Evolutionary conservation across 2,888 invertebrate species (phyloP).

Genomic region (Oligia fasciuncula): DNA sequence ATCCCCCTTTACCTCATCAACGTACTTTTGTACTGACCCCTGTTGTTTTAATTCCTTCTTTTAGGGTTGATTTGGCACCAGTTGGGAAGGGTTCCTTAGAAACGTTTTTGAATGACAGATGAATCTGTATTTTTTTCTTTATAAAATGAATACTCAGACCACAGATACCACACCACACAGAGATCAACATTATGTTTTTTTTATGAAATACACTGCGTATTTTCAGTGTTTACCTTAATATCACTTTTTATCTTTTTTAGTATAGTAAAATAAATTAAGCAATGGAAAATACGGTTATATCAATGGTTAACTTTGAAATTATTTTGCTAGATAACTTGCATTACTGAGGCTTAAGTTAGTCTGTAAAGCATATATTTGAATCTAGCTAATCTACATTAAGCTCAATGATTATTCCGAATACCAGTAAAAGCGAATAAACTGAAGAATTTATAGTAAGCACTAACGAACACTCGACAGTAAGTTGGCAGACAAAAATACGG

Average conservation of each 20-base stretch:
- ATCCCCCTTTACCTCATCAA: constrained; percentile 89
- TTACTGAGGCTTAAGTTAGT: neutral
- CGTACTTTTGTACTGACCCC: constrained; percentile 84
- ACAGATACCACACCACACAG: neutral
- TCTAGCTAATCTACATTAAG: neutral
- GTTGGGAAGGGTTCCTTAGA: constrained; percentile 54
- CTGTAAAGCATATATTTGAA: neutral
- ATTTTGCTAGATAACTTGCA: neutral
- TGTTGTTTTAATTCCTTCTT: constrained; percentile 87
- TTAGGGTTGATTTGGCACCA: constrained; percentile 81
- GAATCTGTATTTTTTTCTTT: constrained; percentile 3
- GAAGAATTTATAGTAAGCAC: constrained; percentile 65
- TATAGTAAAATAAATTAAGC: neutral
- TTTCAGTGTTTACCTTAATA: neutral
- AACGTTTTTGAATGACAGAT: constrained; percentile 17
- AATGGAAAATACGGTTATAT: neutral
- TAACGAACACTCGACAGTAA: constrained; percentile 69
- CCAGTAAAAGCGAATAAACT: constrained; percentile 45
- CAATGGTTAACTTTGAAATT: neutral
- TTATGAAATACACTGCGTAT: neutral
- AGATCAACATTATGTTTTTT: neutral
- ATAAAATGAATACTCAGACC: neutral
- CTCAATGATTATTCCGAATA: constrained; percentile 33
- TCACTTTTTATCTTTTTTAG: neutral
- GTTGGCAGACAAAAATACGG: constrained; percentile 78